Conservation (phyloP, 2,888 invertebrate genomes). For the Empis livida region DNA sequence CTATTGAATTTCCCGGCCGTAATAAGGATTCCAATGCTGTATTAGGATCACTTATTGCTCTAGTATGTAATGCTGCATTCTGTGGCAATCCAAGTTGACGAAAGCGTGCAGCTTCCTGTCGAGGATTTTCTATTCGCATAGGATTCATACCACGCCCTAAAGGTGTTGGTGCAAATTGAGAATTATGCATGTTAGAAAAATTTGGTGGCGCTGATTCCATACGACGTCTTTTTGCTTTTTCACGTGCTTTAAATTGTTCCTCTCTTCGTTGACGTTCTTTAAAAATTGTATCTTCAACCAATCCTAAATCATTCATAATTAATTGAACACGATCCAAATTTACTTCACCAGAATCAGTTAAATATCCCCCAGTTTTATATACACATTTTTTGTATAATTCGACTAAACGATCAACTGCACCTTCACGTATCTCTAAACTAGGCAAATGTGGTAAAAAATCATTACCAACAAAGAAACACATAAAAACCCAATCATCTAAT, state of each 20-base stretch:
- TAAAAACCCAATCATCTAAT: conserved; percentile 95
- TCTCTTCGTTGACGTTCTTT: conserved; percentile 81
- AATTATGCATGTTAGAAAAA: conserved; percentile 54
- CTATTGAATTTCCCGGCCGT: conserved; percentile 26
- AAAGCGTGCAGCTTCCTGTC: conserved; percentile 54
- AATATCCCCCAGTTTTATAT: conserved; percentile 86
- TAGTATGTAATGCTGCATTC: conserved; percentile 3
- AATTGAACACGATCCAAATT: conserved; percentile 86
- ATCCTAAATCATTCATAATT: conserved; percentile 87
- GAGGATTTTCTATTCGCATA: conserved; percentile 49
- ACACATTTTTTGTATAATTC: conserved; percentile 88
- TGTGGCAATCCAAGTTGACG: conserved; percentile 45
- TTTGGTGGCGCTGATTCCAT: conserved; percentile 43
- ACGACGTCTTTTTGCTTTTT: conserved; percentile 54
- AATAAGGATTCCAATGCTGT: conserved; percentile 40
- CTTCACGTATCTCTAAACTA: conserved; percentile 92
- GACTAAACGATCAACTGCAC: conserved; percentile 89
- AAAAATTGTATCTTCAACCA: conserved; percentile 95
- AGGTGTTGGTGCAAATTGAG: conserved; percentile 65
- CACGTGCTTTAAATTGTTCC: conserved; percentile 61
- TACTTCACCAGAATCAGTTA: conserved; percentile 91
- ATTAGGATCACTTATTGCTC: conserved; percentile 13
- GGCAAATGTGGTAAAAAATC: conserved; percentile 98
- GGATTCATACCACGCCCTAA: conserved; percentile 43
- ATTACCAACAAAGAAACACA: conserved; percentile 99